Evolutionary conservation across 2,113 vertebrate genomes (phyloP), one percentile per base, ranked within the genome.

Genomic region (Willisornis vidua): DNA sequence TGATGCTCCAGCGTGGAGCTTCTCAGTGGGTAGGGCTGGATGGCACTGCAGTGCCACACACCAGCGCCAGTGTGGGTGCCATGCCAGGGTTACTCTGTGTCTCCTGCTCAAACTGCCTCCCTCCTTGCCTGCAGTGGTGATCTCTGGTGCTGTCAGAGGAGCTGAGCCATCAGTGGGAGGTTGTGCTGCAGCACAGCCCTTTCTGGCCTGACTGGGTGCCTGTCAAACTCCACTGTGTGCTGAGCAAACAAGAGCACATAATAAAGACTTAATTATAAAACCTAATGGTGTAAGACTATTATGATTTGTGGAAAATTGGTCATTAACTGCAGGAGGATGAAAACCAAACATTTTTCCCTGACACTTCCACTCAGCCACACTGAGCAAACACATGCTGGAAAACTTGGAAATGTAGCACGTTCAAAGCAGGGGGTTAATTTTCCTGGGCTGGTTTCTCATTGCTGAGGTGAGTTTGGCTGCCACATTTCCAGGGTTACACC

Each of bases 261-360:
- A 48, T 76, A 82, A 76, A 49, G 39, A 49, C 87, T 94, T 87
- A 78, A 95, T 97, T 92, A 90, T 43, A 45, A 87, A 96, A 41
- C 92, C 89, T 95, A 96, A 95, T 88, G 93, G 94, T 39, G 83
- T 86, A 93, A 81, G 77, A 91, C 79, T 48, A 26, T 92, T 83
- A 66, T 78, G 95, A 96, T 96, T 91, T 94, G 93, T 71, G 82
- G 96, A 71, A 97, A 97, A 97, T 93, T 90, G 86, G 77, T 87
- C 93, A 80, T 97, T 94, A 96, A n/a, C 88, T 84, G 78, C 73
- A 8, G 49, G 29, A 72, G 58, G 46, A 66, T 28, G 63, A 61
- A 97, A 97, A 95, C 18, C 89, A 89, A 96, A 97, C 63, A 81
- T 35, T 83, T 90, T 89, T 87, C 77, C 57, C 93, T 59, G 59